Evolutionary conservation across 2,113 vertebrate genomes (phyloP), one percentile per base, ranked within the genome.

Genomic region (Talpa occidentalis): DNA sequence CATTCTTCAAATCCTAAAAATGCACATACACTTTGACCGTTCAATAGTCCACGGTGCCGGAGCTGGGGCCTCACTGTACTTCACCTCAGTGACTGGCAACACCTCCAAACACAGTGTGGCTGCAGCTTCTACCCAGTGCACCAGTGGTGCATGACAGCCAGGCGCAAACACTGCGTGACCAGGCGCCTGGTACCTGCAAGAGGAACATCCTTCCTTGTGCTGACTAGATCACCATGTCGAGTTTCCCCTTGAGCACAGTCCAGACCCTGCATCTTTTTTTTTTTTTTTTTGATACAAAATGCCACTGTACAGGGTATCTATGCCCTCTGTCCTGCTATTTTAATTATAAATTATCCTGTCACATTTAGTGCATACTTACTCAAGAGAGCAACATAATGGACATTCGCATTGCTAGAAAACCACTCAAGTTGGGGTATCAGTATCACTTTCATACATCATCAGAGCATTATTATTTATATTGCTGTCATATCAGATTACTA

Each of bases 1-100:
- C 96, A 94, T 93, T 93, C 92, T 90, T 92, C 87, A 88, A n/a
- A 92, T 93, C 85, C 93, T 96, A 97, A 96, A 96, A 94, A 94
- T 60, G 64, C 64, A 64, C 28, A 59, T 60, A 93, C 60, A 72
- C 93, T 96, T 95, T 95, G 94, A 94, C 95, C 52, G 56, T 96
- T 96, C 96, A 93, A 70, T 95, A 90, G 92, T 96, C 94, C 92
- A 96, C 10, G 5, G 73, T 52, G 74, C 87, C 81, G 87, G 76
- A 52, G 28, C 90, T 42, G 62, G 93, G 96, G 84, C 94, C 83
- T 91, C 93, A 6, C 88, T 88, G 83, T 69, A 44, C 73, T 83
- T 94, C 70, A 84, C 59, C 76, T 93, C 59, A 3, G 10, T 42
- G 86, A 54, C 74, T 52, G 60, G 89, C 62, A 95, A 90, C 88